A percentile compares a stretch with the other conserved stretches of the same genome.
phyloP scores from a whole-genome alignment of 2,888 invertebrate genomes.

The Amblyteles armatorius region DNA sequence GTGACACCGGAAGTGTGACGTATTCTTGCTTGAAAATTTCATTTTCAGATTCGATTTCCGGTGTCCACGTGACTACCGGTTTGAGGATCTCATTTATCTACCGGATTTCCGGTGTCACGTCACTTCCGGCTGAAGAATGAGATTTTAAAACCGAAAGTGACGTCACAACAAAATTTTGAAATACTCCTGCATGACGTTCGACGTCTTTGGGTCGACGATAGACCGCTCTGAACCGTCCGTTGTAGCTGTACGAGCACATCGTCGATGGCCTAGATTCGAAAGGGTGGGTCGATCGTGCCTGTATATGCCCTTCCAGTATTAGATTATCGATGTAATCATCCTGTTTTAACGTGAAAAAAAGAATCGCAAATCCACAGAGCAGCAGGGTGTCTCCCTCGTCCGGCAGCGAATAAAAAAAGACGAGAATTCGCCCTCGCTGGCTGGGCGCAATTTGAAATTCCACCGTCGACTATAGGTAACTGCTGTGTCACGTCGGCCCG shows the following conservation, averaged over 20 bases:
- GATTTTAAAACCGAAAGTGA: too few relatives aligned
- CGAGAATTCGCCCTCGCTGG: constrained; percentile 23
- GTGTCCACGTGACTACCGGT: too few relatives aligned
- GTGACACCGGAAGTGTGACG: too few relatives aligned
- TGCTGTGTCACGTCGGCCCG: constrained; percentile 12
- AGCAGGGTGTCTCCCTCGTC: background rate
- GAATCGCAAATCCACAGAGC: background rate
- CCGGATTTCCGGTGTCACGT: too few relatives aligned
- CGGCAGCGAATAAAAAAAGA: background rate
- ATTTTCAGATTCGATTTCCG: too few relatives aligned
- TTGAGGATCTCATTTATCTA: too few relatives aligned
- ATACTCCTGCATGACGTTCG: background rate
- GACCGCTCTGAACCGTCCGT: background rate
- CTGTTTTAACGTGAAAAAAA: background rate
- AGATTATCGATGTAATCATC: background rate
- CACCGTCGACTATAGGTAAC: constrained; percentile 12
- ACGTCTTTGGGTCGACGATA: background rate
- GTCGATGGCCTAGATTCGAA: background rate
- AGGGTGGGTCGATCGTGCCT: background rate
- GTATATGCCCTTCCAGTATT: background rate
- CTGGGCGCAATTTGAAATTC: constrained; percentile 41
- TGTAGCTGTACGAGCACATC: background rate
- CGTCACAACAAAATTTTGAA: background rate
- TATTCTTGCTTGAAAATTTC: too few relatives aligned
- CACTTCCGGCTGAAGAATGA: too few relatives aligned